Base-by-base conservation (phyloP, 2,797 vertebrate genomes). In the Galago senegalensis region DNA sequence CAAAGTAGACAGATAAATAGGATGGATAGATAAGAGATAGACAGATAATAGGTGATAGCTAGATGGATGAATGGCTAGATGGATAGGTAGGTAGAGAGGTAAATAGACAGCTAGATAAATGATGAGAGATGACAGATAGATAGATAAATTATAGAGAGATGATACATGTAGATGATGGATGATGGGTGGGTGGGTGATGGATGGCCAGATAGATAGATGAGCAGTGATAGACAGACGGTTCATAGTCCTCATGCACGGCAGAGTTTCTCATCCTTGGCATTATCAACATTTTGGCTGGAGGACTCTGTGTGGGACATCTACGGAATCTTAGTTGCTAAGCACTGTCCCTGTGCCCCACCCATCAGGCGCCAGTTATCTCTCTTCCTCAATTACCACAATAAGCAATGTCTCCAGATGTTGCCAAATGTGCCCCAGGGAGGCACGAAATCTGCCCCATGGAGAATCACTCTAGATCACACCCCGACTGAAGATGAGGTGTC, bases 381-480 rank as follows among this genome's bases (percentile, higher is more conserved):
- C 29, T 11, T 3, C 23, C 31, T 10, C 1, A 14, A 3, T 13
- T 0, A 11, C 3, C 31, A 65, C 40, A 21, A 31, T 34, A 14
- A 23, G 31, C 70, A 72, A 40, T 25, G 18, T 7, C 43, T 63
- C 46, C 7, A 29, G 60, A 65, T 7, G 21, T 1, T 0, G 14
- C n/a, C 46, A 6, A 5, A 14, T 53, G 17, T 77, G 4, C 16
- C 16, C 87, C 4, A 14, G 6, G 31, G 25, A 76, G 17, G 31
- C 14, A 58, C 8, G 7, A 27, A 7, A 1, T 34, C 21, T 3
- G 16, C 60, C 23, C 11, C 7, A 1, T 6, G 1, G 16, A 37
- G 12, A 40, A 12, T 4, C 17, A 0, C 10, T 3, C 5, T 1
- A 16, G 25, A 1, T 53, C 70, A 13, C 7, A 29, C 14, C 58